A percentile compares a stretch with the other conserved stretches of the same genome.
Conservation (phyloP, 2,113 vertebrate genomes). For the Eidolon helvum region DNA sequence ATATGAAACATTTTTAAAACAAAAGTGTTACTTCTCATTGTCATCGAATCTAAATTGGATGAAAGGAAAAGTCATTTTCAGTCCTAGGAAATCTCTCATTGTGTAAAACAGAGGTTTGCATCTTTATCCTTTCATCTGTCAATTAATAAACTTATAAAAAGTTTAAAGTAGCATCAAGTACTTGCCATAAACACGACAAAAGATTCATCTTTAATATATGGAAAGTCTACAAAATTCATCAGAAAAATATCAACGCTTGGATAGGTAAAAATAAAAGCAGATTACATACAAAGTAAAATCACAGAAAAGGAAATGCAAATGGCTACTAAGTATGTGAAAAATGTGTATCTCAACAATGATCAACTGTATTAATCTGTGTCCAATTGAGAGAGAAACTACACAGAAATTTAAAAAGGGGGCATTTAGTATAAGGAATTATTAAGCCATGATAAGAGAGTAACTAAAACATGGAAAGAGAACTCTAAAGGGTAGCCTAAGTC, state of each 20-base stretch:
- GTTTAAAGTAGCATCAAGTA: background rate
- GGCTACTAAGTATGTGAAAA: background rate
- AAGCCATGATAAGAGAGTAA: background rate
- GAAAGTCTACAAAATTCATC: background rate
- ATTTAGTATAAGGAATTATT: background rate
- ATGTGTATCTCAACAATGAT: background rate
- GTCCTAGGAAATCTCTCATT: background rate
- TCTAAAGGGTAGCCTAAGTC: background rate
- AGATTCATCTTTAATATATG: background rate
- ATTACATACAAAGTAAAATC: background rate
- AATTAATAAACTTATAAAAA: background rate
- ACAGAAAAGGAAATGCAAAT: background rate
- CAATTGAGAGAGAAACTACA: background rate
- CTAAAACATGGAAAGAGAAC: background rate
- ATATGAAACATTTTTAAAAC: background rate
- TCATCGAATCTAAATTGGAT: background rate
- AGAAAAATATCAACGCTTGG: background rate
- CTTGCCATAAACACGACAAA: background rate
- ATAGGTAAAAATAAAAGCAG: accelerated
- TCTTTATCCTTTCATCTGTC: background rate
- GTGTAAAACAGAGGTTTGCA: background rate
- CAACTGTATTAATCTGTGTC: background rate
- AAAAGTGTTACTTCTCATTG: background rate
- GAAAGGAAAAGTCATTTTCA: background rate
- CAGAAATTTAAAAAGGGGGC: background rate